Evolutionary conservation across 1,140 invertebrate species (phyloP).

Genomic region (Lasaia peninsularis): DNA sequence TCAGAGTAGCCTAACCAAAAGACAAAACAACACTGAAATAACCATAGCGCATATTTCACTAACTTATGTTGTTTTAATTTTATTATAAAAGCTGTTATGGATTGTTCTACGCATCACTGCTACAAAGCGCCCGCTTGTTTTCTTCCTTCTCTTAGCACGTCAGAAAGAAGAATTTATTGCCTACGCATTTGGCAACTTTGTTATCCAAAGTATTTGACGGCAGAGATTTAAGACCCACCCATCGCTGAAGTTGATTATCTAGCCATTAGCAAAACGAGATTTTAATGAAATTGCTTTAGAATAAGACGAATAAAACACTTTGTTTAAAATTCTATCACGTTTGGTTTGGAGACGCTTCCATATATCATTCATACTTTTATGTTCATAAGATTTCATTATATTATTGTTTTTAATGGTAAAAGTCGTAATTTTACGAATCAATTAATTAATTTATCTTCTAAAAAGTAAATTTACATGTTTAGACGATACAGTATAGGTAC

Average conservation of each 20-base stretch:
- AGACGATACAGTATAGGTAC: no score
- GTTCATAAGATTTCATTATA: no score
- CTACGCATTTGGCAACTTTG: constrained; percentile 33
- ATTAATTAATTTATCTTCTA: no score
- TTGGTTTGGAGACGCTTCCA: no score
- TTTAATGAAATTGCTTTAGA: constrained; percentile 24
- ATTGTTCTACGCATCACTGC: constrained; percentile 30
- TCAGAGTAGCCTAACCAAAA: neutral
- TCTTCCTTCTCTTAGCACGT: constrained; percentile 29
- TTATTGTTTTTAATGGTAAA: no score
- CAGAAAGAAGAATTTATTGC: constrained; percentile 34
- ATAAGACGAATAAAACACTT: neutral
- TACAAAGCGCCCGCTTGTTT: constrained; percentile 22
- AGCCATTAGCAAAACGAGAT: constrained; percentile 31
- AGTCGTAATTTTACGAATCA: no score
- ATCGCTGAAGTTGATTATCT: constrained; percentile 26
- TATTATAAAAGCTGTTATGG: constrained; percentile 31
- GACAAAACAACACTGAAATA: neutral
- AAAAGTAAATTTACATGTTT: no score
- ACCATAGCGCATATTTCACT: constrained; percentile 26
- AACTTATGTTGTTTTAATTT: constrained; percentile 29
- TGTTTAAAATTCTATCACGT: neutral
- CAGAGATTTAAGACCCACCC: constrained; percentile 28
- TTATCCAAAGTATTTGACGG: constrained; percentile 29
- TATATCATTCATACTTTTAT: no score